A percentile compares a stretch with the other conserved stretches of the same genome.
phyloP scores from a whole-genome alignment of 1,140 invertebrate species.

The Nebria ingens region DNA sequence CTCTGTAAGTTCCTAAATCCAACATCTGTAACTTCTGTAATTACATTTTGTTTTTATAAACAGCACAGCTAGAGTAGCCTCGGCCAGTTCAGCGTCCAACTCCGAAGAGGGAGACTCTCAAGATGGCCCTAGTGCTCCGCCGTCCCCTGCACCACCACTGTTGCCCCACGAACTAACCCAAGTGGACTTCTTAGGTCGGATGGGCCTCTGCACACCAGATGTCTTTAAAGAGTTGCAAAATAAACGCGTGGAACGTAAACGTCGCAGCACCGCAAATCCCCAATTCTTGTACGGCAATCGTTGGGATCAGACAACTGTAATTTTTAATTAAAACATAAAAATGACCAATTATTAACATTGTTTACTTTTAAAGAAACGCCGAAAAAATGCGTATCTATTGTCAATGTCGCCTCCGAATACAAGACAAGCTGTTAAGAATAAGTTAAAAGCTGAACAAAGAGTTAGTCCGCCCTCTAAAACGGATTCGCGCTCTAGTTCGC shows the following conservation, averaged over 20 bases:
- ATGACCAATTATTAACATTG: not conserved
- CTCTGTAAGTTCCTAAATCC: conserved; percentile 25
- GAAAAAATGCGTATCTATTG: conserved; percentile 35
- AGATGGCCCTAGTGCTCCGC: conserved; percentile 18
- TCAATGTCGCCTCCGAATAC: conserved; percentile 40
- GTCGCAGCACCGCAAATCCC: conserved; percentile 43
- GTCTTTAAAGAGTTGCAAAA: conserved; percentile 39
- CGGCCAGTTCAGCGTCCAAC: conserved; percentile 21
- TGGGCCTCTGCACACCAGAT: conserved; percentile 36
- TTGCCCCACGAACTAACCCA: conserved; percentile 27
- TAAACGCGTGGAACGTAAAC: conserved; percentile 40
- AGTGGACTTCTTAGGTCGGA: conserved; percentile 31
- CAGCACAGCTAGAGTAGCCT: conserved; percentile 19
- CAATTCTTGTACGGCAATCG: conserved; percentile 42
- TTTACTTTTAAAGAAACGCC: conserved; percentile 35
- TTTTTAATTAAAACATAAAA: not conserved
- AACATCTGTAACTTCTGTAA: conserved; percentile 1
- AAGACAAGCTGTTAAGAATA: conserved; percentile 33
- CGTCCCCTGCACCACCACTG: conserved; percentile 25
- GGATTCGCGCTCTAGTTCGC: conserved; percentile 13
- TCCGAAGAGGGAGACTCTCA: conserved; percentile 26
- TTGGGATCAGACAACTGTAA: conserved; percentile 24
- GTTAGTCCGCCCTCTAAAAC: conserved; percentile 16
- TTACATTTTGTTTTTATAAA: conserved; percentile 12
- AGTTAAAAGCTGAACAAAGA: conserved; percentile 30